Evolutionary conservation across 1,140 invertebrate genomes (phyloP).

Genomic region (Planococcus citri): DNA sequence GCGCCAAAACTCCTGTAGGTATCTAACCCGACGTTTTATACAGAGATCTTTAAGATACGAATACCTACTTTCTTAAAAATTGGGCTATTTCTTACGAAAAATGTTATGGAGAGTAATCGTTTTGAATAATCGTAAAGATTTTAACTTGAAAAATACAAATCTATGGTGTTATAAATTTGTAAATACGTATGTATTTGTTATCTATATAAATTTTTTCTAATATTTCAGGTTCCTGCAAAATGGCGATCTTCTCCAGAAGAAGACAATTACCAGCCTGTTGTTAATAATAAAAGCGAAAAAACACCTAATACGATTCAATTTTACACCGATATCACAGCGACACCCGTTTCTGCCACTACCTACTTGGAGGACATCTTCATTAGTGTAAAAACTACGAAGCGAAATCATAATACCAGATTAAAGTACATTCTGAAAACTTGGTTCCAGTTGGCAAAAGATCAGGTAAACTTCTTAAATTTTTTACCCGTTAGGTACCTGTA

Average conservation of each 20-base stretch:
- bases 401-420: slow-evolving; percentile 69
- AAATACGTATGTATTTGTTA: too few species aligned
- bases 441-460: slow-evolving; percentile 78
- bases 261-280: neutral
- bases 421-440: slow-evolving; percentile 83
- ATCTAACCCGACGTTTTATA: too few species aligned
- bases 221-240: neutral
- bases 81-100: too few species aligned
- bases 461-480: slow-evolving; percentile 46
- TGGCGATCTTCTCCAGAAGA: neutral
- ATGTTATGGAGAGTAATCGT: too few species aligned
- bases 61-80: too few species aligned
- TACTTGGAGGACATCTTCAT: slow-evolving; percentile 62
- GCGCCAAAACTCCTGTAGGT: too few species aligned
- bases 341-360: neutral
- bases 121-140: too few species aligned
- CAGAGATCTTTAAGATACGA: too few species aligned
- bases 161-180: too few species aligned
- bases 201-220: neutral
- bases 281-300: slow-evolving; percentile 1
- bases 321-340: neutral
- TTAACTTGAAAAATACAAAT: too few species aligned
- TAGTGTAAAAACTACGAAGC: slow-evolving; percentile 84
- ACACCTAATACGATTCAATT: neutral
- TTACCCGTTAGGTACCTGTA: neutral